Percentiles rank a stretch among this genome's conserved stretches.
phyloP scores from a whole-genome alignment of 2,113 vertebrate genomes.

The Gymnarchus niloticus region DNA sequence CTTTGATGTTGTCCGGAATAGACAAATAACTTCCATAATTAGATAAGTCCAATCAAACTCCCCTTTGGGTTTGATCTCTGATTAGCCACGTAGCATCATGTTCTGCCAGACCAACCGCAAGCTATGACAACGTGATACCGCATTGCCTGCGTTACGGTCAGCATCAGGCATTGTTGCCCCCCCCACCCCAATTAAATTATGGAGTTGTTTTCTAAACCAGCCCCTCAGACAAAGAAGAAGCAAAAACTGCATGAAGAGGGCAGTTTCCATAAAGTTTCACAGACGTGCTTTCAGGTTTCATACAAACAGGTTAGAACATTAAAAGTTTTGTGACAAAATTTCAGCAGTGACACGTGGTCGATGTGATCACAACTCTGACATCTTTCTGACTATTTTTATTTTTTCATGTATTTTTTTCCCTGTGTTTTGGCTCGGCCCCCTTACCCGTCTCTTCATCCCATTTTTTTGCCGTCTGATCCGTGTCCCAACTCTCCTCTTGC shows the following conservation, averaged over 20 bases:
- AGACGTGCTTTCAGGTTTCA: too few species aligned
- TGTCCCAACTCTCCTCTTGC: not conserved
- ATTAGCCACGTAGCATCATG: not conserved
- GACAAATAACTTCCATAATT: not conserved
- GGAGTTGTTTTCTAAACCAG: not conserved
- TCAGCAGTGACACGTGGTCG: not conserved
- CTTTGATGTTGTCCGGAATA: conserved; percentile 9
- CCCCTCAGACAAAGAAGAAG: not conserved
- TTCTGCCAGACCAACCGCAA: not conserved
- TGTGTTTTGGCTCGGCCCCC: not conserved
- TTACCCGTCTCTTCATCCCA: not conserved
- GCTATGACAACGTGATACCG: not conserved
- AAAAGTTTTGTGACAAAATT: not conserved
- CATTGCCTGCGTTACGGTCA: not conserved
- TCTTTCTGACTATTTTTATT: not conserved
- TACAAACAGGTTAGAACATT: not conserved
- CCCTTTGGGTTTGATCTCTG: not conserved
- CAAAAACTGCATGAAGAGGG: too few species aligned
- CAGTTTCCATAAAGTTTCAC: too few species aligned
- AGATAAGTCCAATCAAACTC: conserved; percentile 4
- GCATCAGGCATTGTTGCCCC: not conserved
- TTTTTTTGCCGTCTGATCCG: not conserved
- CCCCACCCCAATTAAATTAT: not conserved
- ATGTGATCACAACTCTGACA: not conserved
- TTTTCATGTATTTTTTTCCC: not conserved